These are phyloP conservation scores for Pyrgilauda ruficollis DNA, from an alignment of 2,113 vertebrate genomes.

Conservation along the genomic window DNA sequence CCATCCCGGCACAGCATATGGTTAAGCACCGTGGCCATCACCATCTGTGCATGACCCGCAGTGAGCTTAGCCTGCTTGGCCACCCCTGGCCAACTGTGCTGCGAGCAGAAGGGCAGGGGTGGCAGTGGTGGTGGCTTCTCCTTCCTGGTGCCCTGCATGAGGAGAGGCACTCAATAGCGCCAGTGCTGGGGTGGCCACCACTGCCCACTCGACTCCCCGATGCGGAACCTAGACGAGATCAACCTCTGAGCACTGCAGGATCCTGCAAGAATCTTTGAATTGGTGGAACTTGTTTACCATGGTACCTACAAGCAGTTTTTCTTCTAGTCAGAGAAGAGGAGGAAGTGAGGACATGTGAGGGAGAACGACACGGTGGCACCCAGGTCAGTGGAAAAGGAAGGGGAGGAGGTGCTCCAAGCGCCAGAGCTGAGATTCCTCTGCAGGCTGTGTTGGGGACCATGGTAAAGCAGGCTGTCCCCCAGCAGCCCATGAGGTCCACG, in stretches of 20 bases:
- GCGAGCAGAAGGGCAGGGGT: neutral
- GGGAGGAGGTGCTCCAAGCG: neutral
- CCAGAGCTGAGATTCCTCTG: neutral
- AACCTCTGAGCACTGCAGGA: neutral
- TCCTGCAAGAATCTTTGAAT: neutral
- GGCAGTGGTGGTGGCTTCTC: neutral
- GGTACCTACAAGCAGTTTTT: neutral
- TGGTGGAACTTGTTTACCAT: neutral
- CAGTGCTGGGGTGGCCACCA: fast-evolving
- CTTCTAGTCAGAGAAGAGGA: neutral
- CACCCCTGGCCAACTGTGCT: neutral
- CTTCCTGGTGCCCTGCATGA: neutral
- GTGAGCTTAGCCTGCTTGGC: neutral
- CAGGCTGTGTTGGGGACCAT: neutral
- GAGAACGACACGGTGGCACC: fast-evolving
- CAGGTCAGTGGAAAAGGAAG: neutral
- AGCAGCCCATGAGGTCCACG: neutral
- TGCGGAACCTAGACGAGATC: fast-evolving
- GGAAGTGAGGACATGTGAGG: neutral
- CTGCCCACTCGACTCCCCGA: fast-evolving
- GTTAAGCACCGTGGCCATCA: fast-evolving
- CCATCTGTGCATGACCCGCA: fast-evolving
- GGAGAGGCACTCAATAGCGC: fast-evolving
- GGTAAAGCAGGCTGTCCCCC: neutral
- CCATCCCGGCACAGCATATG: neutral